phyloP scores from a whole-genome alignment of 2,888 invertebrate genomes.

The Ectemnius continuus region DNA sequence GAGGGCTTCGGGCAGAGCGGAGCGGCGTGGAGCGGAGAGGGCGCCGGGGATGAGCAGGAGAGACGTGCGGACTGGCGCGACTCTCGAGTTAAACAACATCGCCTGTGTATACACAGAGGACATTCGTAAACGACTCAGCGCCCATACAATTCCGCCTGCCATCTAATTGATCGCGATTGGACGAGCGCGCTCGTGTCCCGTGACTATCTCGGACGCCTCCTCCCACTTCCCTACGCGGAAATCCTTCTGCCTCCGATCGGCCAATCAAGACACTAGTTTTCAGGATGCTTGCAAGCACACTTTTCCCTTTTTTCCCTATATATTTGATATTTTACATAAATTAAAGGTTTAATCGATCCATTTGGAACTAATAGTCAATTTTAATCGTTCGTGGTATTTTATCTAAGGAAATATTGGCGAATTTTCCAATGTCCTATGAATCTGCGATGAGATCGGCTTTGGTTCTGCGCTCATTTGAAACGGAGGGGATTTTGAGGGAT shows the following conservation, averaged over 20 bases:
- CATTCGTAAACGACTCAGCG: conserved; percentile 52
- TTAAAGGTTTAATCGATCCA: no score
- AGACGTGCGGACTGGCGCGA: conserved; percentile 23
- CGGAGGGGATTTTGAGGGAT: no score
- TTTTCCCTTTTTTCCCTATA: no score
- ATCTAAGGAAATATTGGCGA: no score
- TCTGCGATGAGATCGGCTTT: no score
- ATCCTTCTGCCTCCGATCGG: conserved; percentile 14
- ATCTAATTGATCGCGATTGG: conserved; percentile 55
- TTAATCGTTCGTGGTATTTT: no score
- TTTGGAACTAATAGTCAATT: no score
- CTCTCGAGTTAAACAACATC: conserved; percentile 16
- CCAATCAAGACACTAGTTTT: conserved; percentile 12
- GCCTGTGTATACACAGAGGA: conserved; percentile 31
- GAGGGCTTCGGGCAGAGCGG: background rate
- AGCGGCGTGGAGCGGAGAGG: background rate
- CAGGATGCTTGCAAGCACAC: background rate
- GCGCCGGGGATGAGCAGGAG: background rate
- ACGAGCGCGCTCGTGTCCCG: conserved; percentile 19
- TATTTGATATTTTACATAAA: no score
- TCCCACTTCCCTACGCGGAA: no score
- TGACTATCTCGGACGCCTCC: no score
- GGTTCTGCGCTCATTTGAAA: no score
- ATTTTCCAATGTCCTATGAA: no score
- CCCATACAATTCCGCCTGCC: conserved; percentile 45